Base-by-base conservation (phyloP, 64 coral and sea anemone genomes). In the Montipora capricornis region DNA sequence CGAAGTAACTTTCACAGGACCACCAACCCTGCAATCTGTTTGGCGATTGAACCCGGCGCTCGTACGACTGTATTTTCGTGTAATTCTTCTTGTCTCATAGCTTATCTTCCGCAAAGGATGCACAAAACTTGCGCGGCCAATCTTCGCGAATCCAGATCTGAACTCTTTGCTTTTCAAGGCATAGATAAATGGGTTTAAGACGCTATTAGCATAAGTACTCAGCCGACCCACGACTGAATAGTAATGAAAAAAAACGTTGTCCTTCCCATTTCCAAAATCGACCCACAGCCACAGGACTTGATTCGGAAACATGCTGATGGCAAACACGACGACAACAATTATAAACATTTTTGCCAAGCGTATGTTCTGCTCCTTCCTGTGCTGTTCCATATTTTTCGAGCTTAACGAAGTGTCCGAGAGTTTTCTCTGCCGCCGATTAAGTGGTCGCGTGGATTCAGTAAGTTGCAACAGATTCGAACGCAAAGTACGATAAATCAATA, bases 221-320 rank as follows among this genome's bases (percentile, higher is more conserved):
- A 97, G 82, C 51, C 95, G 88, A 53, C 95, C 82, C 0, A 97
- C 57, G 0, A 94, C 91, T 17, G 93, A 82, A 4, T 89, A 89
- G 24, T 94, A 62, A n/a, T 89, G 17, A n/a, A 94, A 81, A 59
- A 88, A 84, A 10, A 61, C 66, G 15, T 94, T 76, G 14, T 64
- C 68, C 4, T 52, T 76, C 8, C 87, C 90, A 68, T 83, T 75
- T 8, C 93, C 92, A 47, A 91, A 82, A 52, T 97, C 95, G 7
- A 92, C 68, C 95, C 95, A 97, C 51, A 97, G 71, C 95, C 95
- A 97, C 8, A 97, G 52, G 4, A 94, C 68, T 84, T 97, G 95
- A 57, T 97, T 97, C n/a, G 95, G 95, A 83, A 87, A 97, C 95
- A 94, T 94, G 20, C 93, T 88, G 20, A 97, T 88, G 8, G 95